phyloP scores from a whole-genome alignment of 2,113 vertebrate genomes.

The Callopanchax toddi region DNA sequence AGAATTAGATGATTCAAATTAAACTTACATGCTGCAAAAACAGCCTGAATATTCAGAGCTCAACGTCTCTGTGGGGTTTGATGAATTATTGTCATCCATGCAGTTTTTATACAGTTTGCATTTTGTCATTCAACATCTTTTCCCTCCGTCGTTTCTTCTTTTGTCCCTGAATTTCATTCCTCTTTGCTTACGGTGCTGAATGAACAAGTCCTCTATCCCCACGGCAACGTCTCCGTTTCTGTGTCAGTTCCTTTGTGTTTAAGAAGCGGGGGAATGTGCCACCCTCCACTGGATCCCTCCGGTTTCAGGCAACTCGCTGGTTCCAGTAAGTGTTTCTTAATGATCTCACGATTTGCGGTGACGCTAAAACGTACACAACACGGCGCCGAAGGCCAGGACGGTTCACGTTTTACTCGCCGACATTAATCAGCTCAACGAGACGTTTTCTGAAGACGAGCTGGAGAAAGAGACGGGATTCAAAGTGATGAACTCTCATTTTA shows the following conservation, averaged over 20 bases:
- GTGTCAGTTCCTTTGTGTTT: conserved; percentile 7
- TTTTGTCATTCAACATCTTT: conserved; percentile 1
- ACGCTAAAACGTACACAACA: conserved; percentile 25
- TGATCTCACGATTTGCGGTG: conserved; percentile 57
- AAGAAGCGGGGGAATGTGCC: conserved; percentile 9
- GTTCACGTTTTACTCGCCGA: conserved; percentile 28
- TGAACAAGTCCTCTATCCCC: conserved; percentile 17
- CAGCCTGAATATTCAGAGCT: conserved; percentile 18
- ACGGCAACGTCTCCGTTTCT: neutral
- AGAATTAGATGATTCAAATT: no score
- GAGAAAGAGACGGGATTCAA: conserved; percentile 42
- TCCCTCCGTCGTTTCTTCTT: neutral
- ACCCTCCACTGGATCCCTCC: conserved; percentile 28
- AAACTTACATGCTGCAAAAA: conserved; percentile 5
- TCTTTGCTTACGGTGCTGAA: conserved; percentile 17
- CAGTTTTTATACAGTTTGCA: conserved; percentile 24
- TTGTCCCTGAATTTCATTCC: conserved; percentile 17
- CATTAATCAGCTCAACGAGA: conserved; percentile 48
- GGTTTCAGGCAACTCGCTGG: conserved; percentile 40
- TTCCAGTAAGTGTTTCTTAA: conserved; percentile 59
- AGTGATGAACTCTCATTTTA: conserved; percentile 28
- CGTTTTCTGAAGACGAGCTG: conserved; percentile 28
- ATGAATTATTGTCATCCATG: conserved; percentile 19
- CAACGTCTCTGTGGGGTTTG: conserved; percentile 19
- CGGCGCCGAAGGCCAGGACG: conserved; percentile 37